Base-by-base conservation (phyloP, 2,113 vertebrate species). In the Forbesichthys papilliferus region DNA sequence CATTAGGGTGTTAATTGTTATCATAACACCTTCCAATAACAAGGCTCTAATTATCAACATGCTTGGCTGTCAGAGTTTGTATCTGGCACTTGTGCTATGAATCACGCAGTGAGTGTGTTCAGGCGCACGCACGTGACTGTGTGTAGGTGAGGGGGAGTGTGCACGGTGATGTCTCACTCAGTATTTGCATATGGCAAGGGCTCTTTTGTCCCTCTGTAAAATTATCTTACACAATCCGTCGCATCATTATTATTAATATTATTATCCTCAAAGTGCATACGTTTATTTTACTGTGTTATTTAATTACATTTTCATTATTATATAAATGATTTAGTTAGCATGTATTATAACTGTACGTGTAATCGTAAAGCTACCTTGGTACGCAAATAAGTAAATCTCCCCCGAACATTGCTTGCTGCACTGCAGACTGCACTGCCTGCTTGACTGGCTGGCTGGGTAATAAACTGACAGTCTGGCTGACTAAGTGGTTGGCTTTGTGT, bases 1-100 rank as follows among this genome's bases (percentile, higher is more conserved):
- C 84, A 86, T 88, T 80, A 74, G 83, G 85, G 87, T 90, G 89
- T 91, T 91, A 92, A 92, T 92, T 90, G 90, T 91, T 90, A 84
- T 86, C 86, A 90, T 89, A 84, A 86, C 89, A 90, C 91, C 82
- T 90, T 87, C 79, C 84, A 84, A 87, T 86, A 89, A 89, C 90
- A 82, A 80, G 82, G 70, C 84, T 83, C 85, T 91, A 90, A 90
- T 90, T 88, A 91, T 90, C 88, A 86, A 88, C 90, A 89, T 88
- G 84, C 87, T 85, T 90, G 87, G 82, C 81, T 86, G 89, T 77
- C 14, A 66, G 80, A 84, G 86, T 85, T 79, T 82, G 80, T 88
- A 82, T 87, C 86, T 87, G 84, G 82, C 86, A 87, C 81, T 77
- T 65, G 83, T 68, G 66, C 27, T 68, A 14, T n/a, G 16, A 62